Evolutionary conservation across 2,888 invertebrate species (phyloP).

Genomic region (Trachelus tabidus): DNA sequence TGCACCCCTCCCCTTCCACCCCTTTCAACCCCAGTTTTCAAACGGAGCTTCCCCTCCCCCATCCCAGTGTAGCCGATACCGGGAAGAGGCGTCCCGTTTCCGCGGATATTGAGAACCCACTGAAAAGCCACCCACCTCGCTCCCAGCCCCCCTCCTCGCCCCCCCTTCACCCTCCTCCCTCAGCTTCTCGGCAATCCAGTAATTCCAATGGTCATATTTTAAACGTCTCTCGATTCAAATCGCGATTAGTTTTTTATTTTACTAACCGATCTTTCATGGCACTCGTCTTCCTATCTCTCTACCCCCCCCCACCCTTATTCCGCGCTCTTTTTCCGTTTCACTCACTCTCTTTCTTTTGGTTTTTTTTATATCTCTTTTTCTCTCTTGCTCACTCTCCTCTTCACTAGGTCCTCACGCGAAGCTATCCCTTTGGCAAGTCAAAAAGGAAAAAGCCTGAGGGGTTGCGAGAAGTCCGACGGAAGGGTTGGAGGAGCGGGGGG

Average conservation of each 20-base stretch:
- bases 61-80: too few relatives aligned
- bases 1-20: constrained; percentile 1
- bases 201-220: constrained; percentile 14
- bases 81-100: too few relatives aligned
- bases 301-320: background rate
- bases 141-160: background rate
- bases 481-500: too few relatives aligned
- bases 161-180: constrained; percentile 15
- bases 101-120: background rate
- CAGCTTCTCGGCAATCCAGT: constrained; percentile 17
- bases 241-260: constrained; percentile 27
- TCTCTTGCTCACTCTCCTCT: too few relatives aligned
- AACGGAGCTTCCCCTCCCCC: too few relatives aligned
- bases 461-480: too few relatives aligned
- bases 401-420: too few relatives aligned
- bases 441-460: too few relatives aligned
- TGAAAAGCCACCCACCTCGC: constrained; percentile 14
- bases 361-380: background rate
- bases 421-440: too few relatives aligned
- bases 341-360: constrained; percentile 5
- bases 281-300: background rate
- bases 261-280: constrained; percentile 8
- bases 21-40: constrained; percentile 12
- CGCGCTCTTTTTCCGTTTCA: constrained; percentile 24
- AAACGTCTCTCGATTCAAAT: constrained; percentile 36